Conservation (phyloP, 2,888 invertebrate genomes). For the Machimus atricapillus region DNA sequence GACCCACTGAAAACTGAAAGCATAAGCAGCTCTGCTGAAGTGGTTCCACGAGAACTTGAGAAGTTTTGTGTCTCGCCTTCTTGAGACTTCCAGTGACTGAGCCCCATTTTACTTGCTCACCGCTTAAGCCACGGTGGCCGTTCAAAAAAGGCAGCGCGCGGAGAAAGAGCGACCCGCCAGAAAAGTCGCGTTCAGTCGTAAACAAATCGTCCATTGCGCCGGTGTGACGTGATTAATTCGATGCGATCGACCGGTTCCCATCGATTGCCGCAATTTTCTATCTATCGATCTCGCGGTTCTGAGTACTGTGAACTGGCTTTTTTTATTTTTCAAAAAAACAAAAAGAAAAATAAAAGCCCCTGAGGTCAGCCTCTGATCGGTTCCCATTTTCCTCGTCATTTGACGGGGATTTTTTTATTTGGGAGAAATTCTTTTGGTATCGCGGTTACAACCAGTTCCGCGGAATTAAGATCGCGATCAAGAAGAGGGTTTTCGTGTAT, state of each 20-base stretch:
- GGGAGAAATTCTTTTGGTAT: background rate
- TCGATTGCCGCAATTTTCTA: background rate
- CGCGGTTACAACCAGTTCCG: background rate
- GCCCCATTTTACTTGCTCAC: background rate
- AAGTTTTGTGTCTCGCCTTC: background rate
- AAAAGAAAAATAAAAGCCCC: no score
- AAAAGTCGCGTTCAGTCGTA: conserved; percentile 17
- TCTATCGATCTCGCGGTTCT: background rate
- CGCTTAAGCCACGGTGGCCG: background rate
- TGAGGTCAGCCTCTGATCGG: background rate
- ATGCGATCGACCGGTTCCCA: background rate
- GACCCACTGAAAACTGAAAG: background rate
- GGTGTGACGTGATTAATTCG: conserved; percentile 2
- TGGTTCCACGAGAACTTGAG: background rate
- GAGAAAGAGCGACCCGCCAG: background rate
- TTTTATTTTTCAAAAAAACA: no score
- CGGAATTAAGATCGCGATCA: background rate
- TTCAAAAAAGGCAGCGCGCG: background rate
- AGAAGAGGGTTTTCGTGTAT: background rate
- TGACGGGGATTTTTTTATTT: background rate
- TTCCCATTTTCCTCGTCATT: background rate
- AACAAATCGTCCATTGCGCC: conserved; percentile 35
- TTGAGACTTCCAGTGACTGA: background rate
- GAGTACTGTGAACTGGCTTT: background rate
- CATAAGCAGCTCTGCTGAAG: background rate